These are phyloP conservation scores for Bicyclus anynana DNA, from an alignment of 1,140 invertebrate species.

Conservation along the genomic window DNA sequence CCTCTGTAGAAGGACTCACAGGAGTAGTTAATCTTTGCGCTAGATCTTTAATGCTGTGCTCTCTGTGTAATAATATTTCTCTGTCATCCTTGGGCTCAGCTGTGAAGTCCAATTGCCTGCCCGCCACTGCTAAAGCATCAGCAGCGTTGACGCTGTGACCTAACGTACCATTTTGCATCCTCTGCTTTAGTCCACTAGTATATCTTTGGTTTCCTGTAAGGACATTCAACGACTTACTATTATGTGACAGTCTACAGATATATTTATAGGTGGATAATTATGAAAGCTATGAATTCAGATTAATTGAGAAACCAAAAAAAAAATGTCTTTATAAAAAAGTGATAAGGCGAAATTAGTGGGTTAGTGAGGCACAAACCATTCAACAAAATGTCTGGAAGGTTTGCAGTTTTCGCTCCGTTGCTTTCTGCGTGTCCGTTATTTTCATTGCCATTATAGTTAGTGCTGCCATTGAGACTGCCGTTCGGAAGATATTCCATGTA, in stretches of 20 bases:
- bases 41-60: conserved; percentile 91
- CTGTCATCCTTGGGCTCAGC: conserved; percentile 79
- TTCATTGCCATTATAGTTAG: conserved; percentile 37
- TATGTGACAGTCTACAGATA: not conserved
- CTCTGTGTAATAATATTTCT: conserved; percentile 79
- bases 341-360: conserved; percentile 41
- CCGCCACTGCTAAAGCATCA: conserved; percentile 48
- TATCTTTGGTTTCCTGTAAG: conserved; percentile 73
- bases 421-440: conserved; percentile 41
- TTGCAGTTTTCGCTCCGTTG: conserved; percentile 34
- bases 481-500: conserved; percentile 8
- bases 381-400: conserved; percentile 51
- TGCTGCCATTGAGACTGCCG: conserved; percentile 25
- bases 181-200: conserved; percentile 78
- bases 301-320: not conserved
- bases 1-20: conserved; percentile 70
- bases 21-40: conserved; percentile 87
- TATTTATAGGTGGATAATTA: not conserved
- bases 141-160: conserved; percentile 57
- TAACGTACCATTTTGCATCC: conserved; percentile 76
- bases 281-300: not conserved
- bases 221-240: not conserved
- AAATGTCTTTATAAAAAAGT: not conserved
- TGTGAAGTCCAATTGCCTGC: conserved; percentile 47
- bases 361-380: conserved; percentile 69